These are phyloP conservation scores for Micromussa lordhowensis DNA, from an alignment of 92 coral and sea anemone genomes.

Conservation along the genomic window DNA sequence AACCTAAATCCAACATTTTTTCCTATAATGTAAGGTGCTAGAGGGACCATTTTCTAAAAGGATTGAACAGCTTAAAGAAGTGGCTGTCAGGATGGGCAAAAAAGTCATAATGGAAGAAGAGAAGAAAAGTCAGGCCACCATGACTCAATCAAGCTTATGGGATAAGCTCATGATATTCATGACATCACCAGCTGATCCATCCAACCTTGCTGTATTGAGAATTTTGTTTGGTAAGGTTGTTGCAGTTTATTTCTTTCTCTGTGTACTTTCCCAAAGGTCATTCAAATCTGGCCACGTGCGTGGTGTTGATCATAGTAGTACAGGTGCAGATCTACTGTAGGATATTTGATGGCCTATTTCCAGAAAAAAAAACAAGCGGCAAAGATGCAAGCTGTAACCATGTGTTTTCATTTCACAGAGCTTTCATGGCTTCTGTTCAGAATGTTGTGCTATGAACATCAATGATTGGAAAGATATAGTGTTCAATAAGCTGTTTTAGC, in stretches of 20 bases:
- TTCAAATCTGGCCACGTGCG: neutral
- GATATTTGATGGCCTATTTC: no score
- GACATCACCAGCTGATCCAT: constrained; percentile 78
- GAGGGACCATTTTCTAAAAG: neutral
- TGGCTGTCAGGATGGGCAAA: neutral
- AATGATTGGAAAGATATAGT: no score
- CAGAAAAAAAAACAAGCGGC: no score
- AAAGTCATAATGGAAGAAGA: neutral
- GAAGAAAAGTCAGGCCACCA: neutral
- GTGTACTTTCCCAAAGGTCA: no score
- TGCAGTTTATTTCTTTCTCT: neutral
- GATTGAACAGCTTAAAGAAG: no score
- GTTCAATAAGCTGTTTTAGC: no score
- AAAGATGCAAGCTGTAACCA: no score
- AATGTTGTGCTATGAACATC: no score
- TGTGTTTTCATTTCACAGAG: no score
- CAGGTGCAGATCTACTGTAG: no score
- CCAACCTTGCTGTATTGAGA: constrained; percentile 77
- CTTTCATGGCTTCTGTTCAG: no score
- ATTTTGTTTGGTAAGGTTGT: constrained; percentile 75
- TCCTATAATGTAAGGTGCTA: neutral
- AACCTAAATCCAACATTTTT: neutral
- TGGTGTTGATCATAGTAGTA: no score
- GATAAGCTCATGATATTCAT: constrained; percentile 44
- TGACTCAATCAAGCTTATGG: constrained; percentile 18